phyloP scores from a whole-genome alignment of 2,797 vertebrate species.

The Discoglossus pictus region DNA sequence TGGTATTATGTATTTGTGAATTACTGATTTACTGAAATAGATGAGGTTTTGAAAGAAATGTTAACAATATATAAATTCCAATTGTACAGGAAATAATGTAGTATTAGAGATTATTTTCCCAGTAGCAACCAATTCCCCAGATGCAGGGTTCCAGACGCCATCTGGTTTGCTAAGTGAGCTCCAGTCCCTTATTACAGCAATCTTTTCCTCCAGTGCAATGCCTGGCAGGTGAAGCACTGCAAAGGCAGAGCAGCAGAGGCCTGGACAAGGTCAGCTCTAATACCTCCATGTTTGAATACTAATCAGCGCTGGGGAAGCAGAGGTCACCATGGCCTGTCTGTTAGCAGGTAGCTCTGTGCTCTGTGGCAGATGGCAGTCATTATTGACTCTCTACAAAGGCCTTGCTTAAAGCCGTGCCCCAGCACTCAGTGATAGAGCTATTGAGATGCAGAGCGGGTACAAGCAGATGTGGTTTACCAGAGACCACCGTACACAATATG shows the following conservation, averaged over 20 bases:
- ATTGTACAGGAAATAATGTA: conserved; percentile 48
- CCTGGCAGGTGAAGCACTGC: conserved; percentile 91
- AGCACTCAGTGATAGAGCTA: conserved; percentile 72
- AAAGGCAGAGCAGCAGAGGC: conserved; percentile 70
- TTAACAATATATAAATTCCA: conserved; percentile 7
- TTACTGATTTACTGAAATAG: too few species aligned
- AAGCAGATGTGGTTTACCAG: conserved; percentile 78
- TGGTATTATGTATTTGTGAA: too few species aligned
- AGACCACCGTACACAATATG: conserved; percentile 74
- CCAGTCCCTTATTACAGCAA: conserved; percentile 74
- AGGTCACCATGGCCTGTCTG: conserved; percentile 75
- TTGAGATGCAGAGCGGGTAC: conserved; percentile 77
- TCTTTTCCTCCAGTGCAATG: conserved; percentile 69
- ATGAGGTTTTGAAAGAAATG: too few species aligned
- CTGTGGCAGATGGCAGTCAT: conserved; percentile 81
- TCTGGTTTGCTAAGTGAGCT: conserved; percentile 73
- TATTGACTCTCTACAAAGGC: conserved; percentile 77
- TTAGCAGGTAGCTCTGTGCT: conserved; percentile 80
- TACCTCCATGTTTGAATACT: conserved; percentile 84
- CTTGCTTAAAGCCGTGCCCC: conserved; percentile 66
- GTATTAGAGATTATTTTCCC: conserved; percentile 64
- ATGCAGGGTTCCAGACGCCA: conserved; percentile 68
- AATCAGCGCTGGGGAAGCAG: conserved; percentile 81
- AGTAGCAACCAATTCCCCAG: conserved; percentile 69
- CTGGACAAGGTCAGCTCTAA: conserved; percentile 75